phyloP scores from a whole-genome alignment of 1,140 invertebrate species.

The Chironomus striatipennis region DNA sequence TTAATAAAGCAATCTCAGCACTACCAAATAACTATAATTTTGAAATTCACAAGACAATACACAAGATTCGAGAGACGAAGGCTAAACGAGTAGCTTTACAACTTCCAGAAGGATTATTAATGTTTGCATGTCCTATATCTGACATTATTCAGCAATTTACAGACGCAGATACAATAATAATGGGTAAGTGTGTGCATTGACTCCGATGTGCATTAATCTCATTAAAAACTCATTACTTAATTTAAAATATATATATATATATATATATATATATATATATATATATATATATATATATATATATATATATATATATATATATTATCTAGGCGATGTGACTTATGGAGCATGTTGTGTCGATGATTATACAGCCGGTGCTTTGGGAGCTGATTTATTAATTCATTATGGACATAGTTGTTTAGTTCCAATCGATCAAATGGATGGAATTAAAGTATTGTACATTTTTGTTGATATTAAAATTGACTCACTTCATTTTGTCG shows the following conservation, averaged over 20 bases:
- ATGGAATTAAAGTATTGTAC: slow-evolving; percentile 86
- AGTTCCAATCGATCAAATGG: slow-evolving; percentile 87
- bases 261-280: no score
- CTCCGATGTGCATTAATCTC: no score
- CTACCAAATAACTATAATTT: slow-evolving; percentile 97
- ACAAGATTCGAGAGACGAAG: slow-evolving; percentile 76
- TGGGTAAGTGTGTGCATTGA: slow-evolving; percentile 42
- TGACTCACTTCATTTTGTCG: slow-evolving; percentile 84
- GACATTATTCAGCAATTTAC: slow-evolving; percentile 94
- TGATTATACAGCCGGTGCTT: slow-evolving; percentile 84
- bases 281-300: no score
- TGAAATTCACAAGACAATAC: slow-evolving; percentile 97
- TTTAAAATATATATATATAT: no score
- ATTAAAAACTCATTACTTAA: no score
- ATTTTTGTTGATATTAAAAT: slow-evolving; percentile 94
- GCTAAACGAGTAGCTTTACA: slow-evolving; percentile 89
- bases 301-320: no score
- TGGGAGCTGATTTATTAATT: slow-evolving; percentile 86
- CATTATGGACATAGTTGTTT: slow-evolving; percentile 99
- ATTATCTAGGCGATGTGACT: slow-evolving; percentile 54
- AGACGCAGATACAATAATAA: slow-evolving; percentile 86
- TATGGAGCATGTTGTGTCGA: slow-evolving; percentile 99
- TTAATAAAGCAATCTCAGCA: slow-evolving; percentile 61
- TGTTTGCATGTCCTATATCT: slow-evolving; percentile 88
- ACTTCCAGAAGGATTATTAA: slow-evolving; percentile 86